These are phyloP conservation scores for Mizuhopecten yessoensis DNA, from an alignment of 1,140 invertebrate species.

Conservation along the genomic window DNA sequence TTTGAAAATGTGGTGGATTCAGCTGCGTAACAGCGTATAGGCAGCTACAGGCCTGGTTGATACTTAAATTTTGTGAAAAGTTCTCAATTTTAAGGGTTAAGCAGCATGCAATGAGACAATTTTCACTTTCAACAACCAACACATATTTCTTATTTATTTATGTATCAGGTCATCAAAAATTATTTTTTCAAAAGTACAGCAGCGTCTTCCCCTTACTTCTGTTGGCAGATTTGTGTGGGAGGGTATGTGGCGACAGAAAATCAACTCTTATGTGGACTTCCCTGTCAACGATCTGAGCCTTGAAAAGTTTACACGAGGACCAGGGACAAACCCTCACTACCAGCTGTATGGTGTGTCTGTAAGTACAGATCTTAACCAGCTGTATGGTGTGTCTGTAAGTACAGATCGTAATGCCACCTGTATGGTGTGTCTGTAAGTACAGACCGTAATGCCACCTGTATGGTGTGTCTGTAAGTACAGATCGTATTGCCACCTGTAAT, in stretches of 20 bases:
- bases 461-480: conserved; percentile 88
- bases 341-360: conserved; percentile 92
- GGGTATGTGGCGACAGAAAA: conserved; percentile 82
- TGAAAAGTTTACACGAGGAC: conserved; percentile 78
- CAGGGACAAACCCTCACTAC: conserved; percentile 83
- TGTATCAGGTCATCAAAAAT: too few relatives aligned
- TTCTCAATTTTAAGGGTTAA: too few relatives aligned
- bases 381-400: conserved; percentile 91
- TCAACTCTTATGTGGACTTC: conserved; percentile 81
- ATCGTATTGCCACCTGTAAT: conserved; percentile 94
- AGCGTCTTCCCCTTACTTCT: conserved; percentile 63
- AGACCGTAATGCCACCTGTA: conserved; percentile 92
- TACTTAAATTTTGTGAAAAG: too few relatives aligned
- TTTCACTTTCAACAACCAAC: too few relatives aligned
- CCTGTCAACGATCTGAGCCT: conserved; percentile 87
- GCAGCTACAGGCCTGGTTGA: too few relatives aligned
- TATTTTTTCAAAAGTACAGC: too few relatives aligned
- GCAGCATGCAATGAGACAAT: too few relatives aligned
- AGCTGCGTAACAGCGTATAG: too few relatives aligned
- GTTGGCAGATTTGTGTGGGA: conserved; percentile 83
- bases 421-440: conserved; percentile 90
- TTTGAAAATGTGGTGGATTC: too few relatives aligned
- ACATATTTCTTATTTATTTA: too few relatives aligned
- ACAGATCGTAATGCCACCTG: conserved; percentile 90
- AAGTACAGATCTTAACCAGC: conserved; percentile 86